Evolutionary conservation across 2,888 invertebrate species (phyloP), one percentile per base, ranked within the genome.

Genomic region (Eupelmus urozonus): DNA sequence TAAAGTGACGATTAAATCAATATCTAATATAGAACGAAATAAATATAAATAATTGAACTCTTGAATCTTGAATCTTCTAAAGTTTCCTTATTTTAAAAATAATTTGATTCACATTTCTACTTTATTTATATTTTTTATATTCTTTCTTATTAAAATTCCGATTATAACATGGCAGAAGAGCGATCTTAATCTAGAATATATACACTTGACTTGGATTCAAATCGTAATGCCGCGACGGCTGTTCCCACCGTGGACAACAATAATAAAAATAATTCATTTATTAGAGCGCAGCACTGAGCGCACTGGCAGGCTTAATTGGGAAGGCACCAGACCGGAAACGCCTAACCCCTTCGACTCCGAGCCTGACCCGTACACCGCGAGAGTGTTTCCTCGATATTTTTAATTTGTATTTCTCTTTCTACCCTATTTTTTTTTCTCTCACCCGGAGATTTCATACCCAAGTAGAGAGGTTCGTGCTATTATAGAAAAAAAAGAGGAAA

Each of bases 231-330:
- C 16, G 45, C 16, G 45, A 45, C 9, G 45, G 16, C 16, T 13
- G 16, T 34, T 34, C 34, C 3, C 9, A 5, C 34, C 13, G 13
- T 13, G 16, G 18, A 66, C 29, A 53, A 66, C 45, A 23, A 34
- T 57, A 57, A 66, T 51, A n/a, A 51, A 4, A 20, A 51, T 20
- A 51, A 25, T 63, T 63, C 63, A 63, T 63, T 45, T 45, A 45
- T 63, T 16, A 45, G 45, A 45, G 29, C 51, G 29, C 51, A 25
- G 49, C 29, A 11, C 25, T 27, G 16, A 1, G 3, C n/a, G n/a
- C 29, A 49, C 4, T 25, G 20, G 62, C 62, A 34, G 34, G 16
- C 13, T 71, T 72, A 72, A 72, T 72, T 72, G 62, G 40, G 11
- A 51, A 53, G 25, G 59, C 53, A 72, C 7, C 62, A 62, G 71